These are phyloP conservation scores for Cnemophilus loriae DNA, from an alignment of 2,113 vertebrate genomes.

Conservation along the genomic window DNA sequence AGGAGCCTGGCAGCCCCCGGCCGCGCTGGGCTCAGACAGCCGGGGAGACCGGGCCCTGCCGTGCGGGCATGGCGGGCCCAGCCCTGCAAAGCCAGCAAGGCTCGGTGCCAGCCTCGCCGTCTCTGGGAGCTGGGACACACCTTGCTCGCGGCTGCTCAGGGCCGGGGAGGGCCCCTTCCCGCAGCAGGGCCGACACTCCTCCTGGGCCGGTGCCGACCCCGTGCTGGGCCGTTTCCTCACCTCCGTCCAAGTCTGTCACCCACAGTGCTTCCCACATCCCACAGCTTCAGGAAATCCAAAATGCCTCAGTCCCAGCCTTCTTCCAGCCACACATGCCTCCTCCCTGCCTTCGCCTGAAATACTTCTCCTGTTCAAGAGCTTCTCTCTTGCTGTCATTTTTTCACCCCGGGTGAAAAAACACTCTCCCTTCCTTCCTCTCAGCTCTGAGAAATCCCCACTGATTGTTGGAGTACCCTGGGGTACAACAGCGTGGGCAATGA, in stretches of 20 bases:
- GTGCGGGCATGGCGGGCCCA: rapidly evolving
- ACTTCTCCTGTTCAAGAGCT: neutral
- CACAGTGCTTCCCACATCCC: slow-evolving; percentile 20
- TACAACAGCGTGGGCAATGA: rapidly evolving
- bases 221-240: neutral
- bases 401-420: rapidly evolving
- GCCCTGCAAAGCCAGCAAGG: neutral
- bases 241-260: slow-evolving; percentile 18
- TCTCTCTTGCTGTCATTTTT: neutral
- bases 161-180: neutral
- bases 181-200: neutral
- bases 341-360: neutral
- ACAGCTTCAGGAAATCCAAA: slow-evolving; percentile 40
- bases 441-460: neutral
- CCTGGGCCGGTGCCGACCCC: neutral
- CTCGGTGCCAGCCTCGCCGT: no score
- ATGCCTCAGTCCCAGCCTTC: neutral
- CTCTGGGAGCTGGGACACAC: neutral
- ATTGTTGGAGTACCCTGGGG: rapidly evolving
- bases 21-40: rapidly evolving
- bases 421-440: neutral
- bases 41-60: rapidly evolving
- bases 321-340: neutral
- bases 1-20: neutral
- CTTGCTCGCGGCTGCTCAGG: neutral